Conservation (phyloP, 1,140 invertebrate species). For the Tetraneura akinire region DNA sequence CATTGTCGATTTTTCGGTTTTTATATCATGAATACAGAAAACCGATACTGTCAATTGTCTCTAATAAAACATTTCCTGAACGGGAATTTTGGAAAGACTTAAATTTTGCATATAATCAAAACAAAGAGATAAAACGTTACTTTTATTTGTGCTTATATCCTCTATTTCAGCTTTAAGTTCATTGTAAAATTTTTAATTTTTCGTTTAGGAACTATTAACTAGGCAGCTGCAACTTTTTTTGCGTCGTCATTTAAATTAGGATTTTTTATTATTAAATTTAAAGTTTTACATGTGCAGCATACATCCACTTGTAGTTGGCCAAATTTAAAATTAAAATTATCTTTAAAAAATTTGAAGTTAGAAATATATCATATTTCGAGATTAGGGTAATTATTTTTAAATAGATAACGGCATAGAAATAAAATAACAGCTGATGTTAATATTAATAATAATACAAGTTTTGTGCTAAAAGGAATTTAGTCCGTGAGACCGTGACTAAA, state of each 20-base stretch:
- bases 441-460: not conserved
- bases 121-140: conserved; percentile 53
- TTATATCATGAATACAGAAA: conserved; percentile 57
- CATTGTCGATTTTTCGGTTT: conserved; percentile 53
- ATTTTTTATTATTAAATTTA: conserved; percentile 49
- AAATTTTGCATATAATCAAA: conserved; percentile 59
- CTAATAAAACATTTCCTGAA: conserved; percentile 55
- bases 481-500: conserved; percentile 1
- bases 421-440: not conserved
- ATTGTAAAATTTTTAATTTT: conserved; percentile 54
- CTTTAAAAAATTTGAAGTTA: conserved; percentile 52
- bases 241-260: conserved; percentile 52
- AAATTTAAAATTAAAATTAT: conserved; percentile 54
- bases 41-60: conserved; percentile 56
- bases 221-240: conserved; percentile 55
- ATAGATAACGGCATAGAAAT: not conserved
- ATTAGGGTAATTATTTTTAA: not conserved
- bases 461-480: not conserved
- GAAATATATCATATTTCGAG: not conserved
- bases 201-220: conserved; percentile 55
- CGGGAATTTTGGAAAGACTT: conserved; percentile 53
- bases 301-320: conserved; percentile 54
- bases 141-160: conserved; percentile 48
- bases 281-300: conserved; percentile 47
- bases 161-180: conserved; percentile 54